Evolutionary conservation across 2,888 invertebrate genomes (phyloP), one percentile per base, ranked within the genome.

Genomic region (Lysandra bellargus): DNA sequence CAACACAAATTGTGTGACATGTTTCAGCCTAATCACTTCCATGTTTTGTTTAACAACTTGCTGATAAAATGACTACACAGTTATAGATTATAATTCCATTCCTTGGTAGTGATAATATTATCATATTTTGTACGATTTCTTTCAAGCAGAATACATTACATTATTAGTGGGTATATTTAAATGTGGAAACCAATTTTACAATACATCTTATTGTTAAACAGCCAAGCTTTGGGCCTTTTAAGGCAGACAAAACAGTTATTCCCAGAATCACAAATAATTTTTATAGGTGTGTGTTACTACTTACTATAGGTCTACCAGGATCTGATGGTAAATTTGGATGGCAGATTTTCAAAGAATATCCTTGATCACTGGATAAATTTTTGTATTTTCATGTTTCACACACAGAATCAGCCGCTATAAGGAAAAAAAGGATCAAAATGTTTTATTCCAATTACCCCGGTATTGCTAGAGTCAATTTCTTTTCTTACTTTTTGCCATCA

Each of bases 71-170:
- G 33, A 33, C 33, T 5, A 69, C 33, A 69, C 17, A 1, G 69
- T 64, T 64, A 64, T 64, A 69, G 69, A 33, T 69, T 33, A 37
- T 37, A 5, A 69, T 17, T 33, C 14, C 1, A 69, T 76, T 57
- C 53, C 33, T 17, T 30, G 33, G 30, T 49, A 76, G 3, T 57
- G 76, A 76, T 76, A 76, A 57, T 57, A 57, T 76, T 76, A 30
- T 30, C 14, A 30, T 53, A 23, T 23, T 23, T 53, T 49, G 49
- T 23, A 23, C 30, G 30, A 75, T 75, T 53, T 49, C 30, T 64
- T 23, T 64, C 3, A 0, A 64, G 64, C 64, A n/a, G 23, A 2
- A 23, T 23, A 64, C 30, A 12, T 64, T 23, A 61, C 7, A 9
- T 23, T n/a, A 49, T 49, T 49, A 9, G 49, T 49, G 49, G 9